phyloP scores from a whole-genome alignment of 2,113 vertebrate genomes.

The Todiramphus chloris region DNA sequence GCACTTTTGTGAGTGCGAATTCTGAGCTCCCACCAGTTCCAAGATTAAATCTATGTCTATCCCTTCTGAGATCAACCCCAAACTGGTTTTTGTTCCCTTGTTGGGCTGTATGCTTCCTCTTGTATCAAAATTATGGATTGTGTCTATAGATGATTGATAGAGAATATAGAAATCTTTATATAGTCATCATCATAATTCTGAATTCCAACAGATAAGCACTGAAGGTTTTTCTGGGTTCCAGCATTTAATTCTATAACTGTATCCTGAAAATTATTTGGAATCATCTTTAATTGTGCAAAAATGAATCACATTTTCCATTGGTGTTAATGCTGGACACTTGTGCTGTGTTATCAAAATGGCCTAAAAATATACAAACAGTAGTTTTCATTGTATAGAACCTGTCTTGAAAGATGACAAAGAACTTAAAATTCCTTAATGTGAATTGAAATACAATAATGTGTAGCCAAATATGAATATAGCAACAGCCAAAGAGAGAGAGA shows the following conservation, averaged over 20 bases:
- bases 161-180: neutral
- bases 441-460: neutral
- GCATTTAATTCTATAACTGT: neutral
- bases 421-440: neutral
- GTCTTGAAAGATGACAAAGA: neutral
- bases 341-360: neutral
- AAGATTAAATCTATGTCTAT: neutral
- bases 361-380: neutral
- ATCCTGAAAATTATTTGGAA: neutral
- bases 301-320: neutral
- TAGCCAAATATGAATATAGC: neutral
- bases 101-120: neutral
- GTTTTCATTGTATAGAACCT: neutral
- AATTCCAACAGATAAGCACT: neutral
- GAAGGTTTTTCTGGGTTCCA: neutral
- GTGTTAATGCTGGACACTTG: neutral
- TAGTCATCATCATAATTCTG: neutral
- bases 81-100: neutral
- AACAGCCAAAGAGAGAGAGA: neutral
- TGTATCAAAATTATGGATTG: neutral
- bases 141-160: neutral
- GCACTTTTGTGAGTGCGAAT: neutral
- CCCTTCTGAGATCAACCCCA: neutral
- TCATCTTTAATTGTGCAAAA: neutral
- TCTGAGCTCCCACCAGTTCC: neutral